A percentile compares a stretch with the other conserved stretches of the same genome.
Evolutionary conservation across 2,113 vertebrate genomes (phyloP).

Genomic region (Syrmaticus mikado): DNA sequence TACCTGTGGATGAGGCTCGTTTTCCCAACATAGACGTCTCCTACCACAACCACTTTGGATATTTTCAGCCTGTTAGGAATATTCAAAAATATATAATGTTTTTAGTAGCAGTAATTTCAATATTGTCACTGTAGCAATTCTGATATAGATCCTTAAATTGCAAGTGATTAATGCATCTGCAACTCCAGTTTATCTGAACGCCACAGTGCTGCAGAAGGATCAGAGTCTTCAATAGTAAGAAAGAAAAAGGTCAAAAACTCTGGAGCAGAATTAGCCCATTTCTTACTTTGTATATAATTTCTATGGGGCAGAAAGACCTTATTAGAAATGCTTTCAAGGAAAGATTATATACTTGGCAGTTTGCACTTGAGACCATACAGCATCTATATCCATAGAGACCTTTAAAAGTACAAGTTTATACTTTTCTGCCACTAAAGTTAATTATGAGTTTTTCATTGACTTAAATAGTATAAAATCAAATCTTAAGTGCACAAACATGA

Average conservation of each 20-base stretch:
- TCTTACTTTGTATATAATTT: not conserved
- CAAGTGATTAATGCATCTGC: not conserved
- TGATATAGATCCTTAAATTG: not conserved
- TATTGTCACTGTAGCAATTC: not conserved
- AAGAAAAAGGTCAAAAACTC: not conserved
- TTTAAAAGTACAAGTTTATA: not conserved
- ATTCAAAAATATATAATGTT: not conserved
- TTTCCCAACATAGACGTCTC: conserved; percentile 92
- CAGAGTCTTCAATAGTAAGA: not conserved
- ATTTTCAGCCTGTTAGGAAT: conserved; percentile 82
- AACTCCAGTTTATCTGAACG: not conserved
- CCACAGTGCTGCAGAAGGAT: not conserved
- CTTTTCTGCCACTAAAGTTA: not conserved
- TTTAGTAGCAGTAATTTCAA: not conserved
- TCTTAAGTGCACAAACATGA: not conserved
- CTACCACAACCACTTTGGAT: conserved; percentile 92
- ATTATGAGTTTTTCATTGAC: not conserved
- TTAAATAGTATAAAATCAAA: not conserved
- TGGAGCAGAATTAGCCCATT: not conserved
- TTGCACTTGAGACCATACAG: not conserved
- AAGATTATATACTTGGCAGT: not conserved
- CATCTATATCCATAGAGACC: not conserved
- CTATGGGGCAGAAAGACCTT: not conserved
- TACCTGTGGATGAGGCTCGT: conserved; percentile 95
- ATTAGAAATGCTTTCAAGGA: not conserved